Percentiles rank a stretch among this genome's conserved stretches.
These are phyloP conservation scores for Gadopsis bispinosus DNA, from an alignment of 2,797 vertebrate species.

Conservation along the genomic window DNA sequence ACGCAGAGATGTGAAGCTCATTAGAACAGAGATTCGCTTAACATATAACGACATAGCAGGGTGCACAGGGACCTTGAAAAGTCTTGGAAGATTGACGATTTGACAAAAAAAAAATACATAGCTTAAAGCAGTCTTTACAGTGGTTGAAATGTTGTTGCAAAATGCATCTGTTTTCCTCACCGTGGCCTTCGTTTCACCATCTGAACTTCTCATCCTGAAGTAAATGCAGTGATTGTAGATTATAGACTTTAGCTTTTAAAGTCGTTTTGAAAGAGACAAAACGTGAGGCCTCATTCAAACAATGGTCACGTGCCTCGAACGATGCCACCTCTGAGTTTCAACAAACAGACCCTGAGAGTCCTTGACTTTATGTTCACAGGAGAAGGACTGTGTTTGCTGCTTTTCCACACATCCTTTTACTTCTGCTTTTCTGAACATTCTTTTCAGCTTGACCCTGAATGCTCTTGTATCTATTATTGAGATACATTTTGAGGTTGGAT, in stretches of 20 bases:
- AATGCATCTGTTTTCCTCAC: not conserved
- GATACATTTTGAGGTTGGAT: not conserved
- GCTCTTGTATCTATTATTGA: not conserved
- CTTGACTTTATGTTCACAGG: not conserved
- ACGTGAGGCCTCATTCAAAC: not conserved
- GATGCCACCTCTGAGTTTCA: not conserved
- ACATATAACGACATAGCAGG: not conserved
- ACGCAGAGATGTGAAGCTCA: not conserved
- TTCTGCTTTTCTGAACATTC: not conserved
- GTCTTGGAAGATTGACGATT: not conserved
- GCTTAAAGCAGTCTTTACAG: not conserved
- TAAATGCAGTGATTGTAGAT: not conserved
- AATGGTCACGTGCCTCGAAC: not conserved
- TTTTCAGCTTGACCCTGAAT: not conserved
- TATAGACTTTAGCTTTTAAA: not conserved
- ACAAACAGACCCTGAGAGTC: not conserved
- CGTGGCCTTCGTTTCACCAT: not conserved
- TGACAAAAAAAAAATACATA: too few relatives aligned
- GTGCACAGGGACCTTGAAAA: not conserved
- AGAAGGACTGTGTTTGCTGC: not conserved
- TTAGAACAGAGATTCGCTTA: not conserved
- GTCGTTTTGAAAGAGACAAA: not conserved
- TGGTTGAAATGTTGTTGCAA: not conserved
- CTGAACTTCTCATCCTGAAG: not conserved
- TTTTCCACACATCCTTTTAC: not conserved